Conservation (phyloP, 2,888 invertebrate genomes). For the Drepana falcataria region DNA sequence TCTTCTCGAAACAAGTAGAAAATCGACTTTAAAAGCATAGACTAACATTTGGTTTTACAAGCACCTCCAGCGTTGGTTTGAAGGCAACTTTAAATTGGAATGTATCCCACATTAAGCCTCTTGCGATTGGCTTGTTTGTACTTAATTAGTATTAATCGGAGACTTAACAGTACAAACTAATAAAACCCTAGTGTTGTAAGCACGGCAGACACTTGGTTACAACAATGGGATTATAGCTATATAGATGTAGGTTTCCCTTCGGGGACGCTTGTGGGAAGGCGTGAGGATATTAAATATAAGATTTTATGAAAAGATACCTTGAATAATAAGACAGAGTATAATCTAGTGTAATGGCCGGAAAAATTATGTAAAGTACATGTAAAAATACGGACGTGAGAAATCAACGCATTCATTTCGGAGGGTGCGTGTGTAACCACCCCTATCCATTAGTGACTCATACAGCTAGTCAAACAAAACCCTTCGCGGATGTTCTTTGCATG, state of each 20-base stretch:
- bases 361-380: conserved; percentile 52
- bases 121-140: conserved; percentile 76
- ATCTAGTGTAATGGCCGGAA: too few relatives aligned
- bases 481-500: conserved; percentile 49
- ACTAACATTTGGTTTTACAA: conserved; percentile 76
- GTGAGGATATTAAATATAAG: too few relatives aligned
- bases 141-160: conserved; percentile 77
- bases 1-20: conserved; percentile 66
- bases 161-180: conserved; percentile 30
- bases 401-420: conserved; percentile 71
- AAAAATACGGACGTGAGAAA: conserved; percentile 63
- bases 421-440: conserved; percentile 40
- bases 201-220: conserved; percentile 11
- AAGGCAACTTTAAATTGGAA: conserved; percentile 78
- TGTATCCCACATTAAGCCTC: conserved; percentile 76
- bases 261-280: too few relatives aligned
- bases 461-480: conserved; percentile 55
- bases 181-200: conserved; percentile 13
- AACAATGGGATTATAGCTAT: too few relatives aligned
- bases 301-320: too few relatives aligned
- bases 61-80: conserved; percentile 59
- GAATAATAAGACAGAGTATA: too few relatives aligned
- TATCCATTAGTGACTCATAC: conserved; percentile 67
- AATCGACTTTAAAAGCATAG: conserved; percentile 75
- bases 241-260: too few relatives aligned